These are phyloP conservation scores for Polietes domitor DNA, from an alignment of 2,888 invertebrate species.

Conservation along the genomic window DNA sequence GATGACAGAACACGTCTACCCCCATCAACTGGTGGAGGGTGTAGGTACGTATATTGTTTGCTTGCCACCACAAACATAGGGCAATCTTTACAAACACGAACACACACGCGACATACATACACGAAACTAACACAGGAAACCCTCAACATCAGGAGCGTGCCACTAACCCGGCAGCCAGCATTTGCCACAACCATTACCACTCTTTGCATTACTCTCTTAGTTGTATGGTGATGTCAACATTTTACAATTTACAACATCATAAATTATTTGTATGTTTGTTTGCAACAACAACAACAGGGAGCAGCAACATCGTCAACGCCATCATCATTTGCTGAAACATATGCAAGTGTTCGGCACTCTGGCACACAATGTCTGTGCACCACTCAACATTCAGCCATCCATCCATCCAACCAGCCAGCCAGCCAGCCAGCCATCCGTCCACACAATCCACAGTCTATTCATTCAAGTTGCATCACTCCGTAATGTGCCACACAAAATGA, in stretches of 20 bases:
- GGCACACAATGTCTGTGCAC: conserved; percentile 33
- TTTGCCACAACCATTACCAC: conserved; percentile 34
- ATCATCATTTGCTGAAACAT: conserved; percentile 23
- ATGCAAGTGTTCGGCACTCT: conserved; percentile 15
- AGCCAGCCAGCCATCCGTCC: no score
- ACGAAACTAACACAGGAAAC: not conserved
- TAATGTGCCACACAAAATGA: conserved; percentile 17
- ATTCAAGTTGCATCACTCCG: not conserved
- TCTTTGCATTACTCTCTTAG: conserved; percentile 34
- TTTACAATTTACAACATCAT: conserved; percentile 66
- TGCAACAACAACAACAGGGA: conserved; percentile 8
- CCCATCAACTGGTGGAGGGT: not conserved
- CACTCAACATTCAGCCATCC: conserved; percentile 52
- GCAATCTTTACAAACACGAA: conserved; percentile 18
- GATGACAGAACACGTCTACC: not conserved
- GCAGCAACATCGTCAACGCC: not conserved
- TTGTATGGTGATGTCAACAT: conserved; percentile 55
- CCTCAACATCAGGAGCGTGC: not conserved
- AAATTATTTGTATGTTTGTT: conserved; percentile 59
- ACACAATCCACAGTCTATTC: conserved; percentile 16
- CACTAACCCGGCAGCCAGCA: not conserved
- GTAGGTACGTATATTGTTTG: not conserved
- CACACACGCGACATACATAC: not conserved
- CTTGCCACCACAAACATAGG: conserved; percentile 13
- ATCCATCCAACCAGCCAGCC: no score